Evolutionary conservation across 2,888 invertebrate species (phyloP).

Genomic region (Chydorus sphaericus): DNA sequence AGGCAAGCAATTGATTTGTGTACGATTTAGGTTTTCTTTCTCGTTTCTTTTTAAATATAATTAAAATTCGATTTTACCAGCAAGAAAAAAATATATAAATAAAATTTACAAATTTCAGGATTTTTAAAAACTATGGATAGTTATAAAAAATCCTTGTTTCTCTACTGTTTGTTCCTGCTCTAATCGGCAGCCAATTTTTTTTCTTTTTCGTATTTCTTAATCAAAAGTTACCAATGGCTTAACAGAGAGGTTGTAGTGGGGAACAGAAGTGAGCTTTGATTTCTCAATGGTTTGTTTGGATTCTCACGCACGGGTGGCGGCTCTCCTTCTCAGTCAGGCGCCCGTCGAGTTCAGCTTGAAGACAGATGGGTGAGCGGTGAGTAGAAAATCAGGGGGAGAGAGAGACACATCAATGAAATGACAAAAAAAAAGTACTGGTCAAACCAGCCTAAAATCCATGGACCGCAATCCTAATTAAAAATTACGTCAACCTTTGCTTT

Average conservation of each 20-base stretch:
- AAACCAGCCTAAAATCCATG: background rate
- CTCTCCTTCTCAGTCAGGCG: no score
- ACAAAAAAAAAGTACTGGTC: background rate
- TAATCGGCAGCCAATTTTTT: no score
- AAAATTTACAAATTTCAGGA: no score
- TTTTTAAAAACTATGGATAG: no score
- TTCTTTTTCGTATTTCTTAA: background rate
- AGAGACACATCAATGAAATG: background rate
- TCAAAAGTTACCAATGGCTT: slow-evolving; percentile 3
- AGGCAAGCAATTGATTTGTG: background rate
- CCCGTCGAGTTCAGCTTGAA: slow-evolving; percentile 2
- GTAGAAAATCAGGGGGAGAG: background rate
- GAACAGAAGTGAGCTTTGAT: background rate
- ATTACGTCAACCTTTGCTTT: no score
- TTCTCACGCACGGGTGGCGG: slow-evolving; percentile 3
- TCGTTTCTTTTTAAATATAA: background rate
- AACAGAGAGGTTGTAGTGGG: slow-evolving; percentile 6
- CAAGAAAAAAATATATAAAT: no score
- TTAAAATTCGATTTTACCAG: background rate
- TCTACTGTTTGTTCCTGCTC: no score
- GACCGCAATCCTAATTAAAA: no score
- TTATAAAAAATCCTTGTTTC: no score
- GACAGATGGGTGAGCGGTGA: background rate
- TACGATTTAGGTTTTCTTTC: background rate
- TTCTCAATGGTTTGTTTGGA: background rate